Evolutionary conservation across 2,113 vertebrate species (phyloP).

Genomic region (Rhineura floridana): DNA sequence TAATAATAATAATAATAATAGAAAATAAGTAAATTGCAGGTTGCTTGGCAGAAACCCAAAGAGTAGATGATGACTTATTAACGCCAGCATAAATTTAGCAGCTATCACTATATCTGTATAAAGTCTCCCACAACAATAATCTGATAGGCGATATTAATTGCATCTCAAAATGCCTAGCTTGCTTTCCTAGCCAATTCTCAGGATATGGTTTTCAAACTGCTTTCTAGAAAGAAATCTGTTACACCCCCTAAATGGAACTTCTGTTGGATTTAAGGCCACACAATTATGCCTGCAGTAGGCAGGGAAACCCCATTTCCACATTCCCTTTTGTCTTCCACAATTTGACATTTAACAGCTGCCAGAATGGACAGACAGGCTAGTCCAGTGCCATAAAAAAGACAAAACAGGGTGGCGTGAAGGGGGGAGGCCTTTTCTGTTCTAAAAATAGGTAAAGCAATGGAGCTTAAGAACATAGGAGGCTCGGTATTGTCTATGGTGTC

Average conservation of each 20-base stretch:
- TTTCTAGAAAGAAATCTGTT: neutral
- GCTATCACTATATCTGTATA: no score
- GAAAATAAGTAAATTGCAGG: no score
- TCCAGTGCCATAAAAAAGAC: neutral
- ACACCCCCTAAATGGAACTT: neutral
- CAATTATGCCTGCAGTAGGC: neutral
- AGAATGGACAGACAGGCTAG: neutral
- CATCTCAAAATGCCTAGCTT: neutral
- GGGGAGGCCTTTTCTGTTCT: neutral
- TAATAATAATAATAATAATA: no score
- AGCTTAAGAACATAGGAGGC: neutral
- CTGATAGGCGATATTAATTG: neutral
- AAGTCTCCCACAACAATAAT: no score
- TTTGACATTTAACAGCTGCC: conserved; percentile 17
- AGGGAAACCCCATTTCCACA: conserved; percentile 17
- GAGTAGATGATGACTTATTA: no score
- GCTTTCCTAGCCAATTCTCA: neutral
- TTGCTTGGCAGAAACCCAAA: no score
- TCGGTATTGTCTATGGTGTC: no score
- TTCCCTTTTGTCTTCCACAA: neutral
- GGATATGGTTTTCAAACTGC: neutral
- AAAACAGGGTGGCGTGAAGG: neutral
- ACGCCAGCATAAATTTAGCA: no score
- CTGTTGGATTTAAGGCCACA: neutral
- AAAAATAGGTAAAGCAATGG: neutral